These are phyloP conservation scores for Sarcophaga subvicina DNA, from an alignment of 2,888 invertebrate species.

Conservation along the genomic window DNA sequence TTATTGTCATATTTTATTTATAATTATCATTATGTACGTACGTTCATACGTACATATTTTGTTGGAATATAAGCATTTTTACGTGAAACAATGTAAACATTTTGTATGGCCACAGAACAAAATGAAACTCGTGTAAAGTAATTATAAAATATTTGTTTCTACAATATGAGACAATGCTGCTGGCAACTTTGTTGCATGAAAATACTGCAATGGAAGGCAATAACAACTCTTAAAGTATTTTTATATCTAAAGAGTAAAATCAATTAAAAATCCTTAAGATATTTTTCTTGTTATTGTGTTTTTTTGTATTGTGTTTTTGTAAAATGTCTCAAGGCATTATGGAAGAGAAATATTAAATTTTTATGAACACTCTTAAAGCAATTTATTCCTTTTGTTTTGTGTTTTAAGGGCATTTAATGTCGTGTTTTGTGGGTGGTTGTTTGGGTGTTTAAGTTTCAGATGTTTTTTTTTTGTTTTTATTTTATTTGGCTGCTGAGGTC, in stretches of 20 bases:
- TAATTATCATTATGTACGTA: slow-evolving; percentile 54
- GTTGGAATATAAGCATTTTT: slow-evolving; percentile 7
- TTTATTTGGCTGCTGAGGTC: background rate
- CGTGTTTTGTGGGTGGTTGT: slow-evolving; percentile 65
- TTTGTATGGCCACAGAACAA: background rate
- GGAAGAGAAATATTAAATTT: slow-evolving; percentile 8
- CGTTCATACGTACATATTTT: slow-evolving; percentile 55
- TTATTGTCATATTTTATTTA: slow-evolving; percentile 49
- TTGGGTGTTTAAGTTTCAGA: slow-evolving; percentile 15
- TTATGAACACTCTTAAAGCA: slow-evolving; percentile 4
- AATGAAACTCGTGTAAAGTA: slow-evolving; percentile 16
- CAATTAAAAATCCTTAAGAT: slow-evolving; percentile 48
- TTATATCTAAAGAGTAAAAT: slow-evolving; percentile 41
- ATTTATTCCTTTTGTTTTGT: slow-evolving; percentile 11
- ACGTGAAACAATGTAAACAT: slow-evolving; percentile 57
- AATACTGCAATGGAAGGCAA: slow-evolving; percentile 1
- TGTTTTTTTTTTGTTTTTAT: too few relatives aligned
- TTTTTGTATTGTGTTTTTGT: background rate
- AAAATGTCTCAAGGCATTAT: slow-evolving; percentile 14
- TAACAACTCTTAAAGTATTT: slow-evolving; percentile 14
- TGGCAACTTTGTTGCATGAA: slow-evolving; percentile 23
- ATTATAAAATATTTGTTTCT: slow-evolving; percentile 58
- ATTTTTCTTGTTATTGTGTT: slow-evolving; percentile 22
- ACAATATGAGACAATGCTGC: background rate
- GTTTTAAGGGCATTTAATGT: slow-evolving; percentile 56